A percentile compares a stretch with the other conserved stretches of the same genome.
Evolutionary conservation across 2,797 vertebrate species (phyloP).

Genomic region (Dendrocincla tyrannina): DNA sequence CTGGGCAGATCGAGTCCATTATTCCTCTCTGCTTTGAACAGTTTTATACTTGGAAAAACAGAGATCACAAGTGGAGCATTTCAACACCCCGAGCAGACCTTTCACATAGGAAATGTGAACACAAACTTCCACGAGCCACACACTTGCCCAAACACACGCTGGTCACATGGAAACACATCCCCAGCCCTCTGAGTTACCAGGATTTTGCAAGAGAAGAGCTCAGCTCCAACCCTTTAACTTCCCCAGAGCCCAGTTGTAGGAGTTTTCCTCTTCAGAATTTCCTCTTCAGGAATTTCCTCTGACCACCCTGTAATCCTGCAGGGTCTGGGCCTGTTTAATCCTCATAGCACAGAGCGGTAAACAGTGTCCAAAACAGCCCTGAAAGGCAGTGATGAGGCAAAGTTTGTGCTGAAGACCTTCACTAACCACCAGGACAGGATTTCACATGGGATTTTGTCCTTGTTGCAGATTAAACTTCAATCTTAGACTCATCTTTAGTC

Average conservation of each 20-base stretch:
- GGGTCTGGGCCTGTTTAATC: not conserved
- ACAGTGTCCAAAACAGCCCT: not conserved
- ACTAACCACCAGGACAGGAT: not conserved
- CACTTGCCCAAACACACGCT: not conserved
- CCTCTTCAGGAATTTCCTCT: not conserved
- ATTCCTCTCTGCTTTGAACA: not conserved
- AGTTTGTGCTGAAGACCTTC: not conserved
- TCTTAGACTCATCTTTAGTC: not conserved
- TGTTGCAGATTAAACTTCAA: not conserved
- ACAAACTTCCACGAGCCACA: not conserved
- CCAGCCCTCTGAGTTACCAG: not conserved
- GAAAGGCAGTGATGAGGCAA: not conserved
- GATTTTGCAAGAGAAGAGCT: not conserved
- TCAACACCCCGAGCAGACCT: not conserved
- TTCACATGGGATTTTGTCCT: not conserved
- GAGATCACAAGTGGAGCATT: not conserved
- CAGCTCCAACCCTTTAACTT: not conserved
- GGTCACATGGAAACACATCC: not conserved
- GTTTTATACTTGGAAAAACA: not conserved
- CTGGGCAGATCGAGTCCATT: not conserved
- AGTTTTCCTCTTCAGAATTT: not conserved
- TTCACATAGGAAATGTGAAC: not conserved
- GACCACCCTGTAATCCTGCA: too few relatives aligned
- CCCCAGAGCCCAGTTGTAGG: not conserved
- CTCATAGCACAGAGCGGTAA: not conserved